Conservation (phyloP, 2,888 invertebrate species). For the Serripes groenlandicus region DNA sequence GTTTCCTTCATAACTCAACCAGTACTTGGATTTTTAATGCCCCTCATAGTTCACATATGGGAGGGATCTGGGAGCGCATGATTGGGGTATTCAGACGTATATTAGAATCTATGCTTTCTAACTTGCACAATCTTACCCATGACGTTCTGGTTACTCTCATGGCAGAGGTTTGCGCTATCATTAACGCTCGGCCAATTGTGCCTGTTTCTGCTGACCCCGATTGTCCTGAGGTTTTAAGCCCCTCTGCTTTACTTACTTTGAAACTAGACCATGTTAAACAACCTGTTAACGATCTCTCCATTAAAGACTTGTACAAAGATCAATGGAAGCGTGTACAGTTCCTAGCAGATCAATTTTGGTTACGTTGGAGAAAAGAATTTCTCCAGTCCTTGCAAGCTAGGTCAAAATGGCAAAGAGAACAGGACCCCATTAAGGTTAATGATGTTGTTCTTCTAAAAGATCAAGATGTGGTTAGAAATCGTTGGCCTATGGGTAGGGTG, state of each 20-base stretch:
- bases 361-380: constrained; percentile 45
- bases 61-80: constrained; percentile 61
- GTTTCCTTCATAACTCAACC: constrained; percentile 33
- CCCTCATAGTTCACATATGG: constrained; percentile 63
- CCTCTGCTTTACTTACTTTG: constrained; percentile 53
- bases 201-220: constrained; percentile 58
- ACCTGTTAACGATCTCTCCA: background rate
- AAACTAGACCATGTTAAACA: constrained; percentile 23
- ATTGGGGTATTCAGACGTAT: constrained; percentile 58
- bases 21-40: constrained; percentile 60
- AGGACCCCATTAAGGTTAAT: constrained; percentile 7
- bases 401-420: constrained; percentile 22
- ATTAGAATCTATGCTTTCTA: constrained; percentile 53
- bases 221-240: constrained; percentile 42
- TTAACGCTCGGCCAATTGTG: constrained; percentile 53
- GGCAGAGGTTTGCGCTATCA: constrained; percentile 61
- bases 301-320: constrained; percentile 43
- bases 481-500: constrained; percentile 59
- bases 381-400: constrained; percentile 38
- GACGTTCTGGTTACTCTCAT: constrained; percentile 62
- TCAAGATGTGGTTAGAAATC: constrained; percentile 21
- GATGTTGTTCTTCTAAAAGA: constrained; percentile 56
- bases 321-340: constrained; percentile 62
- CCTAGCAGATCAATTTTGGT: constrained; percentile 59
- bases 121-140: constrained; percentile 42